Base-by-base conservation (phyloP, 1,140 invertebrate genomes). In the Drosophila takahashii region DNA sequence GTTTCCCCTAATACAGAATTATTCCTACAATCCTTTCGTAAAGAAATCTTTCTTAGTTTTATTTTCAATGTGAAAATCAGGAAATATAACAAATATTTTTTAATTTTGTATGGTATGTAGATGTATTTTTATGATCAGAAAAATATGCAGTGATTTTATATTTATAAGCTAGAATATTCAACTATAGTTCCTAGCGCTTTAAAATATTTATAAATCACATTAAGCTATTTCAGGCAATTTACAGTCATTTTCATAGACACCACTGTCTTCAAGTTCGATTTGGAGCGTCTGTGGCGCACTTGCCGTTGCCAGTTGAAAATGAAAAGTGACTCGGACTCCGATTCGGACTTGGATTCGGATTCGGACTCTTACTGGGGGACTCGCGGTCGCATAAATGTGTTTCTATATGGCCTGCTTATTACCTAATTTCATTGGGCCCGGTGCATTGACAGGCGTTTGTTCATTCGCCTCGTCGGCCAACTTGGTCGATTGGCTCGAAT, bases 221-320 rank as follows among this genome's bases (percentile, higher is more conserved):
- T 7, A 8, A 29, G 29, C 29, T 29, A 29, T 29, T 29, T 29
- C 1, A 29, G 8, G 9, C 15, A 13, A 13, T 37, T 15, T 15
- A 15, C 0, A 10, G 2, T 15, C 32, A 45, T 45, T 66, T 48
- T 22, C 29, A 13, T 3, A 36, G 32, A 11, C 70, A 73, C 27
- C 66, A 61, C 66, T 61, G 37, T 34, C 22, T 45, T 69, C 45
- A 66, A 67, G 32, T 58, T 45, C 37, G 52, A 58, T 72, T 60
- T 59, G 54, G 37, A 42, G 57, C 42, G 58, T 61, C 53, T 80
- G 77, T 57, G 42, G 67, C 77, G 84, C 84, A 89, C 84, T 89
- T 89, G 84, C 84, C 79, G 61, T 89, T 83, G 79, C 84, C 84
- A 84, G 80, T 89, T 89, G 77, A 48, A 89, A 89, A 89, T 89